phyloP scores from a whole-genome alignment of 2,797 vertebrate species.

The Perdix hodgsoniae region DNA sequence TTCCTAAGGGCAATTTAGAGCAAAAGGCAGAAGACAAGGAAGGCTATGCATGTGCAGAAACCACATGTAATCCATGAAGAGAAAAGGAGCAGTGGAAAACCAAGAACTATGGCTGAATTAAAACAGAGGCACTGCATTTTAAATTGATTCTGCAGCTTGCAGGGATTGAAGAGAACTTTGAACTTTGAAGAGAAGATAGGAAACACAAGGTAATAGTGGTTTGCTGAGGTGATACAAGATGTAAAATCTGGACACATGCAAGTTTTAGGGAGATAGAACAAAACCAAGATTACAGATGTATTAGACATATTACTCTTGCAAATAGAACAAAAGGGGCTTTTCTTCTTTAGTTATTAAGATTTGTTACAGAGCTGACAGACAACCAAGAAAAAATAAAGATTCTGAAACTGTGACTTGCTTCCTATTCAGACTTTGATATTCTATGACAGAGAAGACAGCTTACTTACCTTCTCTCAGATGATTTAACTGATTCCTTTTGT shows the following conservation, averaged over 20 bases:
- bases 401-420: background rate
- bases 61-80: background rate
- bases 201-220: background rate
- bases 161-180: background rate
- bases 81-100: background rate
- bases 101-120: background rate
- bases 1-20: background rate
- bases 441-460: background rate
- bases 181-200: background rate
- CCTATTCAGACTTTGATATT: background rate
- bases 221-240: background rate
- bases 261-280: background rate
- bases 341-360: background rate
- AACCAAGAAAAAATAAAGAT: background rate
- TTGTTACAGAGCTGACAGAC: background rate
- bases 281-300: background rate
- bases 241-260: background rate
- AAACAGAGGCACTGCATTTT: background rate
- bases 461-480: constrained; percentile 87
- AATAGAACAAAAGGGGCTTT: background rate
- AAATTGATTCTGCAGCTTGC: background rate
- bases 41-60: background rate
- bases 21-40: background rate
- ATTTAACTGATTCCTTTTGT: constrained; percentile 87
- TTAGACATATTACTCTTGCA: background rate